Evolutionary conservation across 2,797 vertebrate species (phyloP), one percentile per base, ranked within the genome.

Genomic region (Enteromius unitaeniatus): DNA sequence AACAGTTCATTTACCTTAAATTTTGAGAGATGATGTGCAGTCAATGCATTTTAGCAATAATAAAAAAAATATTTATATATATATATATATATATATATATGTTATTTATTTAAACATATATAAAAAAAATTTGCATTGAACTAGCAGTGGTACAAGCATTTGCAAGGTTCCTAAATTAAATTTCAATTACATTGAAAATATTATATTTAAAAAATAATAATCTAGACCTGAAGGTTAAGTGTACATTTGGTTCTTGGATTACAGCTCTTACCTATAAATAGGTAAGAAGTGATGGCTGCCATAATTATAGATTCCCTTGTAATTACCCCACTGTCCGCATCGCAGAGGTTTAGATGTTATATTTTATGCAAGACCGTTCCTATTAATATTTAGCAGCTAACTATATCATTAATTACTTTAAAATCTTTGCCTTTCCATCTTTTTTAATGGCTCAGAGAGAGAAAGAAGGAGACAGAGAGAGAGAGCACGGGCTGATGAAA

Each of bases 331-430:
- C 87, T 87, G 92, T 97, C 95, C 95, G 95, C 96, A 96, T 97
- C 96, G 94, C 94, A 92, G 95, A 94, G 95, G 95, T 97, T 97
- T 97, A 96, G 95, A 97, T 92, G 94, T 96, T 94, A 96, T 96
- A 96, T 98, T 97, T 97, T 97, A 97, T 97, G 96, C 95, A 96
- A 94, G 95, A 94, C 96, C 95, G 92, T 96, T 96, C 94, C 93
- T 96, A 96, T 98, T 98, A 98, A 98, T 98, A 99, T 98, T 97
- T 96, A 97, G 96, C 93, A 96, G 95, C 95, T 96, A 96, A 96
- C 95, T 96, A 96, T 96, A 95, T 96, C 96, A 97, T 98, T 99
- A 97, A 98, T 99, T 97, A 98, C 96, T 95, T 95, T 96, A 96
- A 97, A 97, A 94, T 95, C 94, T 95, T 95, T 95, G 92, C 95